Evolutionary conservation across 1,140 invertebrate genomes (phyloP), one percentile per base, ranked within the genome.

Genomic region (Holcopasites calliopsidis): DNA sequence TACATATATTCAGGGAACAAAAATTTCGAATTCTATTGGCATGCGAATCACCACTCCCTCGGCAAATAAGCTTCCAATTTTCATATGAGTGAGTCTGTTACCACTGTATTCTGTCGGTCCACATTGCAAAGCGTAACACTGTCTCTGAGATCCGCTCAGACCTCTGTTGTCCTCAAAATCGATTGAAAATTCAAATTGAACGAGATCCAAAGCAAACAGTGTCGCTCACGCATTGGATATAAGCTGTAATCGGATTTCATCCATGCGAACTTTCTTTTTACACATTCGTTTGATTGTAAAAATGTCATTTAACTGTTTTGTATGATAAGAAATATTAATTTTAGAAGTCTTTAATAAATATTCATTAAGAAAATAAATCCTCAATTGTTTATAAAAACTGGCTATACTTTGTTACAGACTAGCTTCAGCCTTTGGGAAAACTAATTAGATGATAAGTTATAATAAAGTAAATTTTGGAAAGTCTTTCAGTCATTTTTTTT

Each of bases 141-240:
- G 55, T 47, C 16, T n/a, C 40, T 6, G 40, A 31, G 23, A 10
- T 47, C 26, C 28, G 38, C 38, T 62, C 23, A 64, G 42, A 47
- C 7, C 13, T 28, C 33, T 13, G 18, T 26, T 42, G 10, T 44
- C 40, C 21, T 21, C 44, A 28, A 61, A 38, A 54, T 70, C 57
- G 47, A 40, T 55, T 38, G 18, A 23, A 62, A 77, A 69, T 54
- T 57, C 23, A 31, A 33, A 31, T 54, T 8, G 57, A 44, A 78
- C 75, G 23, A 60, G 61, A 35, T 21, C n/a, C 7, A 33, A 18
- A 44, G 38, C 26, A 76, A 69, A 61, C 42, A 79, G 23, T 35
- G n/a, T 16, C 52, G 38, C 28, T 38, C 42, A 40, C 23, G 47
- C 52, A 58, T 44, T 38, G 64, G 13, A n/a, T 50, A 11, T 54